Evolutionary conservation across 1,140 invertebrate genomes (phyloP).

Genomic region (Drosophila nigrodunni): DNA sequence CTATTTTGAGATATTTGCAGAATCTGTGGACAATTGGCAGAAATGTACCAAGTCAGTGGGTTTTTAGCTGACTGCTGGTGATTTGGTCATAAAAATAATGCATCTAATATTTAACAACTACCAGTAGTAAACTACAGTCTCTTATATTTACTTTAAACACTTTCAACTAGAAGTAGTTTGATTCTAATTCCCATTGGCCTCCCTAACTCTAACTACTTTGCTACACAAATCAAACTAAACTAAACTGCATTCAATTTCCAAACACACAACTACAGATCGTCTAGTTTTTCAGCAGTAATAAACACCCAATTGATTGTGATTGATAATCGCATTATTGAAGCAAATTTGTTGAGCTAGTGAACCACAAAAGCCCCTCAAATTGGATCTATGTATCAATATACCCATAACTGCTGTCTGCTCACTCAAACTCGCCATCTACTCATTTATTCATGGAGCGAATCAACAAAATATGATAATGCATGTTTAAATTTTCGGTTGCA

Average conservation of each 20-base stretch:
- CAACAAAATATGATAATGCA: constrained; percentile 44
- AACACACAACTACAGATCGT: not conserved
- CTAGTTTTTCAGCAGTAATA: constrained; percentile 32
- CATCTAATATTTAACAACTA: no score
- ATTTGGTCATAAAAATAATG: no score
- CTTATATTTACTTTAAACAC: no score
- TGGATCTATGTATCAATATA: not conserved
- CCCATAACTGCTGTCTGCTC: not conserved
- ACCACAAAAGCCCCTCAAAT: constrained; percentile 2
- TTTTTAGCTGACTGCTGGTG: no score
- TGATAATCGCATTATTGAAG: constrained; percentile 28
- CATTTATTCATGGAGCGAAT: not conserved
- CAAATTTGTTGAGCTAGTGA: constrained; percentile 11
- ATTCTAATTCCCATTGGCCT: no score
- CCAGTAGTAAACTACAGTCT: no score
- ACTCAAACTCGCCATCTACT: not conserved
- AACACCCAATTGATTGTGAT: constrained; percentile 37
- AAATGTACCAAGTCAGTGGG: no score
- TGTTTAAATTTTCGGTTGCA: constrained; percentile 16
- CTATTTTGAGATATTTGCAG: not conserved
- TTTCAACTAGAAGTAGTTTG: no score
- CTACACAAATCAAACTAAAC: constrained; percentile 8
- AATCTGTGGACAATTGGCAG: not conserved
- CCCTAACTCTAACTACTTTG: not conserved
- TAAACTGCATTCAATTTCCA: constrained; percentile 5